Conservation (phyloP, 2,113 vertebrate species). For the Ammodytes marinus region DNA sequence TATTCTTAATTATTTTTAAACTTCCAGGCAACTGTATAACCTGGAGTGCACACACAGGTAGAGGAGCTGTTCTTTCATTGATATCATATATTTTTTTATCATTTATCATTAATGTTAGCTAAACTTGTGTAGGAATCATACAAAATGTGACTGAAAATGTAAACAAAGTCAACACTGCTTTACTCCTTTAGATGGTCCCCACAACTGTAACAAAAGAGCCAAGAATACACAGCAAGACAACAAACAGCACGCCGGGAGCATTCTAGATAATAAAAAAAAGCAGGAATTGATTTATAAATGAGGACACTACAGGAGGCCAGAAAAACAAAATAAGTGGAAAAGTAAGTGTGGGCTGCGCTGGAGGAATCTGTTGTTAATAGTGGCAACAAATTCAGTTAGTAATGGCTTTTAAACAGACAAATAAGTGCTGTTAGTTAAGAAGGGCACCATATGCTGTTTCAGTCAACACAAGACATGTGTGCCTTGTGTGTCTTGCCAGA, state of each 20-base stretch:
- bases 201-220: background rate
- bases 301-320: background rate
- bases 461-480: background rate
- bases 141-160: background rate
- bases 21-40: background rate
- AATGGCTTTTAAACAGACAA: conserved; percentile 12
- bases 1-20: background rate
- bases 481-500: background rate
- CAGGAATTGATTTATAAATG: conserved; percentile 7
- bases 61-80: background rate
- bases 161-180: background rate
- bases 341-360: background rate
- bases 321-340: background rate
- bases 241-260: conserved; percentile 2
- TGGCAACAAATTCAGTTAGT: background rate
- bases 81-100: background rate
- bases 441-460: background rate
- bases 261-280: background rate
- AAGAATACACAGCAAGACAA: background rate
- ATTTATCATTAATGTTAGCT: background rate
- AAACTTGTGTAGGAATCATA: too few species aligned
- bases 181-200: background rate
- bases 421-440: background rate
- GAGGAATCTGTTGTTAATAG: background rate
- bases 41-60: background rate